These are phyloP conservation scores for Fratercula arctica DNA, from an alignment of 2,797 vertebrate species.

Conservation along the genomic window DNA sequence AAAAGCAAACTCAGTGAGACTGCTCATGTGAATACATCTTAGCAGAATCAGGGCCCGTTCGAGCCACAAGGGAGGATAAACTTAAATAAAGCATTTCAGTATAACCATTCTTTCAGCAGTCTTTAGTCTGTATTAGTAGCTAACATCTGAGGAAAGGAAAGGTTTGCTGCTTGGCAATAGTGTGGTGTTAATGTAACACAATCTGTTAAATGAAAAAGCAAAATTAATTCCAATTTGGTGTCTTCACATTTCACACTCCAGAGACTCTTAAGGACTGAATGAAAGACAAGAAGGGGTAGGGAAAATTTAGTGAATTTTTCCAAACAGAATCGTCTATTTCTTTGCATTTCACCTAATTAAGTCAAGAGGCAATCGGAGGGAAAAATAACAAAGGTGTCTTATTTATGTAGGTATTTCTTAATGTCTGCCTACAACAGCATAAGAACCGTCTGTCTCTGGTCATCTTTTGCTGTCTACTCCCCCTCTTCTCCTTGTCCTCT, in stretches of 20 bases:
- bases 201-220: slow-evolving; percentile 71
- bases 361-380: neutral
- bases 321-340: neutral
- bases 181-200: slow-evolving; percentile 67
- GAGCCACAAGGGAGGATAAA: slow-evolving; percentile 42
- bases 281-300: slow-evolving; percentile 32
- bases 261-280: slow-evolving; percentile 59
- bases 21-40: slow-evolving; percentile 34
- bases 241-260: slow-evolving; percentile 70
- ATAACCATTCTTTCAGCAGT: slow-evolving; percentile 39
- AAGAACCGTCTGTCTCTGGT: neutral
- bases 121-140: slow-evolving; percentile 57
- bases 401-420: neutral
- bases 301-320: neutral
- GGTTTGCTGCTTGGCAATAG: slow-evolving; percentile 66
- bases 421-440: neutral
- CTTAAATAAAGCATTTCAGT: slow-evolving; percentile 62
- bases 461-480: neutral
- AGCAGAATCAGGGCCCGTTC: slow-evolving; percentile 6
- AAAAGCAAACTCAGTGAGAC: slow-evolving; percentile 34
- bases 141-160: slow-evolving; percentile 63
- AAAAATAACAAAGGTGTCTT: neutral
- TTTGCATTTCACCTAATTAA: slow-evolving; percentile 15
- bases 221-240: slow-evolving; percentile 71
- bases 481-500: neutral